phyloP scores from a whole-genome alignment of 2,113 vertebrate genomes.

The Notothenia rossii region DNA sequence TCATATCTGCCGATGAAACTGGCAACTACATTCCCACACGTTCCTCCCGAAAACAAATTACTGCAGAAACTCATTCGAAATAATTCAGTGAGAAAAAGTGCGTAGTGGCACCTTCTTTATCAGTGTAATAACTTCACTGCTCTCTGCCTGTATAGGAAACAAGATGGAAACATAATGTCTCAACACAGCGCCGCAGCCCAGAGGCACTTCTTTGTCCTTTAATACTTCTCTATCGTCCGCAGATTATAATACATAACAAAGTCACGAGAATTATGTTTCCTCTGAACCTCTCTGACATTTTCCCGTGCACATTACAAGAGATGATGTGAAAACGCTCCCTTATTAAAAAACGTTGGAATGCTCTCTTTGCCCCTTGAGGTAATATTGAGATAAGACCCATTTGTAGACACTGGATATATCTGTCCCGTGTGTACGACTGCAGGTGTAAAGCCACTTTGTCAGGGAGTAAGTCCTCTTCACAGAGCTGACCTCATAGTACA shows the following conservation, averaged over 20 bases:
- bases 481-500: conserved; percentile 44
- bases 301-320: conserved; percentile 7
- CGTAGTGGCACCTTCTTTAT: conserved; percentile 49
- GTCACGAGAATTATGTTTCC: background rate
- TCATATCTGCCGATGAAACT: conserved; percentile 61
- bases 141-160: conserved; percentile 28
- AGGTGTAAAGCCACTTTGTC: conserved; percentile 39
- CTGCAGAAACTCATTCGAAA: conserved; percentile 47
- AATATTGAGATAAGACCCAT: background rate
- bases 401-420: background rate
- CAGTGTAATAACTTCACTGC: conserved; percentile 53
- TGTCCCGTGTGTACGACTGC: conserved; percentile 31
- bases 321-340: conserved; percentile 5
- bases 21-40: conserved; percentile 34
- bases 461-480: conserved; percentile 57
- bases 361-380: background rate
- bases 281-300: background rate
- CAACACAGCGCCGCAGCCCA: conserved; percentile 12
- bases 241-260: conserved; percentile 24
- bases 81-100: conserved; percentile 52
- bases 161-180: conserved; percentile 13
- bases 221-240: background rate
- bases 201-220: conserved; percentile 18
- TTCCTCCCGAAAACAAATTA: conserved; percentile 49
- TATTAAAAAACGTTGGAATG: conserved; percentile 14